Conservation (phyloP, 2,888 invertebrate species). For the Adela reaumurella region DNA sequence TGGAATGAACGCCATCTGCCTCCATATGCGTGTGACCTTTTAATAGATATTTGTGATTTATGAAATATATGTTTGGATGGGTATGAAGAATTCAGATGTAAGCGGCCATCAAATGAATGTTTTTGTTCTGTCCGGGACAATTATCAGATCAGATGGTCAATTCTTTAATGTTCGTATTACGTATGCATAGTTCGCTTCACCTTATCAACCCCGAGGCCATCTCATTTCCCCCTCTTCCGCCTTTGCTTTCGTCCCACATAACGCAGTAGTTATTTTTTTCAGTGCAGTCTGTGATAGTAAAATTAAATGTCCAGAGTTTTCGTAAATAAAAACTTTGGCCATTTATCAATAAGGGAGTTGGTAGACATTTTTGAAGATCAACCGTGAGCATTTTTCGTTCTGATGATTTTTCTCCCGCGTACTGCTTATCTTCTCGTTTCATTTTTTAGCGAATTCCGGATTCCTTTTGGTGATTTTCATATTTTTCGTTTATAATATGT, state of each 20-base stretch:
- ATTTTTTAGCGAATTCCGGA: constrained; percentile 2
- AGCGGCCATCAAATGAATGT: too few relatives aligned
- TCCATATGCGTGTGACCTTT: too few relatives aligned
- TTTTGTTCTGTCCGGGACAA: too few relatives aligned
- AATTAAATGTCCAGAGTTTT: constrained; percentile 9
- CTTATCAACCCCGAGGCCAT: not conserved
- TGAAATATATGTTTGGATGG: too few relatives aligned
- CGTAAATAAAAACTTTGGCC: constrained; percentile 7
- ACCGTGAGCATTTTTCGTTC: constrained; percentile 6
- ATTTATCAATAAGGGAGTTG: constrained; percentile 6
- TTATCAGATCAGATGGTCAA: too few relatives aligned
- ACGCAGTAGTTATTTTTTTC: constrained; percentile 1
- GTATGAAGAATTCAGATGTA: too few relatives aligned
- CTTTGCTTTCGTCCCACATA: constrained; percentile 3
- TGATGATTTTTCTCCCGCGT: constrained; percentile 4
- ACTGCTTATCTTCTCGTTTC: constrained; percentile 3
- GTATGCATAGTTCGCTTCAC: not conserved
- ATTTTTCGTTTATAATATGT: too few relatives aligned
- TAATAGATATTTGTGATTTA: not conserved
- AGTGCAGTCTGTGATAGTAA: constrained; percentile 2
- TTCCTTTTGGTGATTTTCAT: too few relatives aligned
- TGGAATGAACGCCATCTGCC: too few relatives aligned
- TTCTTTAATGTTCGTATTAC: too few relatives aligned
- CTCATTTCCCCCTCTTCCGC: constrained; percentile 4
- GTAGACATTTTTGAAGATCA: constrained; percentile 9